Conservation (phyloP, 2,888 invertebrate genomes). For the Frankliniella intonsa region DNA sequence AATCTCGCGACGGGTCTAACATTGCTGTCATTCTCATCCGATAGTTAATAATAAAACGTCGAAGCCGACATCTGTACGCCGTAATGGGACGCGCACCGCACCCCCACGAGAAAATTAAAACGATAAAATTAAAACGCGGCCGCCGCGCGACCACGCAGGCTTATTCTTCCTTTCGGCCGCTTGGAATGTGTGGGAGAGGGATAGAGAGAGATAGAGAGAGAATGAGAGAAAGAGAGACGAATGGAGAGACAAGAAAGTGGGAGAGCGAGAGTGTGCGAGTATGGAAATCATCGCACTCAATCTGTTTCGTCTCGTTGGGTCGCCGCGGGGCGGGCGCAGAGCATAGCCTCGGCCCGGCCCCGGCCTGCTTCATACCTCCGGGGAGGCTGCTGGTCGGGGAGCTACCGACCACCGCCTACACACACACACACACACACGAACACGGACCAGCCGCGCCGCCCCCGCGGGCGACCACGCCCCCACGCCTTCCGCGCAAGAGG, state of each 20-base stretch:
- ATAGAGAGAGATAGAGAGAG: too few relatives aligned
- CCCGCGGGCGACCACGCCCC: not conserved
- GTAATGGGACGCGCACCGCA: too few relatives aligned
- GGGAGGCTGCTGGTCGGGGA: not conserved
- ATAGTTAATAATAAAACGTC: too few relatives aligned
- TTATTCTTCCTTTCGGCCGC: too few relatives aligned
- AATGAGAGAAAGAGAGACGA: too few relatives aligned
- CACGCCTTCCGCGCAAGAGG: not conserved
- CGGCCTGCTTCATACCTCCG: not conserved
- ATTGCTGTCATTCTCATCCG: too few relatives aligned
- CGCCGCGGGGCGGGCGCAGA: not conserved
- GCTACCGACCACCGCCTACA: too few relatives aligned
- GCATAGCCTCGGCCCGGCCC: not conserved
- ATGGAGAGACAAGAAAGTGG: too few relatives aligned
- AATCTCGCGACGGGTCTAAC: too few relatives aligned
- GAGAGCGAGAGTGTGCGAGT: not conserved
- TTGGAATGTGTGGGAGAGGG: too few relatives aligned
- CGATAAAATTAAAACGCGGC: not conserved
- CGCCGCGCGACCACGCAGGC: not conserved
- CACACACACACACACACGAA: too few relatives aligned
- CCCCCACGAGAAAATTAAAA: not conserved
- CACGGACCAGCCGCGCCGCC: not conserved
- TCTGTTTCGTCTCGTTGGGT: not conserved
- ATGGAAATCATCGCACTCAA: slow-evolving; percentile 25
- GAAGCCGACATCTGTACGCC: too few relatives aligned